A percentile compares a stretch with the other conserved stretches of the same genome.
Conservation (phyloP, 2,797 vertebrate species). For the Urophycis tenuis region DNA sequence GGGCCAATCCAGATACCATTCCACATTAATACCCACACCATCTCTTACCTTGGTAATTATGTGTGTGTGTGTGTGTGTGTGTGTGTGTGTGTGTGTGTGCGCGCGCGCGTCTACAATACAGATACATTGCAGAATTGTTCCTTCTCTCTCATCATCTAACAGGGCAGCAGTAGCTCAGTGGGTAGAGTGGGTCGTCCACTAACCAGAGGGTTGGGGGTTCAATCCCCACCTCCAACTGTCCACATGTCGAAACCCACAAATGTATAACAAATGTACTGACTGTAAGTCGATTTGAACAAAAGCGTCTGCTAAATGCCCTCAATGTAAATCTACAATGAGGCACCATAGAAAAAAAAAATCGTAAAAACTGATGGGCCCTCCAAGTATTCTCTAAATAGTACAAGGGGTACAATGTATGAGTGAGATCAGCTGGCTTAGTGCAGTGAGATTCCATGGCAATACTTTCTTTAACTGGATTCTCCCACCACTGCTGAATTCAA, state of each 20-base stretch:
- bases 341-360: background rate
- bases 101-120: background rate
- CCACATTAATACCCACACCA: constrained; percentile 62
- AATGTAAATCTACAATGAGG: background rate
- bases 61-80: background rate
- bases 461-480: background rate
- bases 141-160: background rate
- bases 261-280: too few relatives aligned
- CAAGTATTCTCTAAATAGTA: background rate
- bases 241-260: too few relatives aligned
- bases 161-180: too few relatives aligned
- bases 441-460: background rate
- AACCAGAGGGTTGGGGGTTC: too few relatives aligned
- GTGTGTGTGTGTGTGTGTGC: background rate
- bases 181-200: too few relatives aligned
- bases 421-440: background rate
- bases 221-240: too few relatives aligned
- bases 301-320: too few relatives aligned
- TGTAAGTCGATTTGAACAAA: too few relatives aligned
- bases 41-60: constrained; percentile 63
- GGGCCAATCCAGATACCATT: constrained; percentile 54
- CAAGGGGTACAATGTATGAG: background rate
- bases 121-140: background rate
- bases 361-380: background rate
- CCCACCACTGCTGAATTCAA: background rate